Percentiles rank a stretch among this genome's conserved stretches.
phyloP scores from a whole-genome alignment of 2,888 invertebrate species.

The Coleophora flavipennella region DNA sequence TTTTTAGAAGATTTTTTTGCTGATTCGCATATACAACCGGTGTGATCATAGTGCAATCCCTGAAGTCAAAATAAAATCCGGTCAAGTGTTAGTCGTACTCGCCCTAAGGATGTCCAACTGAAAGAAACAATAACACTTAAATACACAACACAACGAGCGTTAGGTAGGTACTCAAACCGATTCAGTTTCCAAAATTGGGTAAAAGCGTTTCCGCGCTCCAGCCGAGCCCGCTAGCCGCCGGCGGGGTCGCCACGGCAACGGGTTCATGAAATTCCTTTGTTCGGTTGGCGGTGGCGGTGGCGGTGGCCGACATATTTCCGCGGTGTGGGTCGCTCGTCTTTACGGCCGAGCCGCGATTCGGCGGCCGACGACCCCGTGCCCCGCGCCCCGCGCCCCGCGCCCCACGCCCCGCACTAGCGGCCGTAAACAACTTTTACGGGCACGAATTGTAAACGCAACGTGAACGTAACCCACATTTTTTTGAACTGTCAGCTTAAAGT shows the following conservation, averaged over 20 bases:
- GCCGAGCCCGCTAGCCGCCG: not conserved
- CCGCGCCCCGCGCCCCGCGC: slow-evolving; percentile 36
- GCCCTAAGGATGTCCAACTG: no score
- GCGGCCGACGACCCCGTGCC: slow-evolving; percentile 50
- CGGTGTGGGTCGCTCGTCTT: slow-evolving; percentile 60
- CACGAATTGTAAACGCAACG: slow-evolving; percentile 67
- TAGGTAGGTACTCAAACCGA: not conserved
- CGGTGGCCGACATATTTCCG: slow-evolving; percentile 57
- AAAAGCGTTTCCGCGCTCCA: not conserved
- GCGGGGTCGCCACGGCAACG: slow-evolving; percentile 7
- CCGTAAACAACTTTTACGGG: slow-evolving; percentile 69
- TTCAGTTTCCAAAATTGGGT: not conserved
- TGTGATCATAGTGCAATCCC: no score
- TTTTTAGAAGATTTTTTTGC: no score
- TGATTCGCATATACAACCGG: no score
- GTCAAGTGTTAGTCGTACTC: no score
- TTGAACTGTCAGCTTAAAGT: slow-evolving; percentile 69
- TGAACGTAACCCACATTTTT: slow-evolving; percentile 72
- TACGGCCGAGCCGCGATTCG: slow-evolving; percentile 65
- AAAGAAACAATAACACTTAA: no score
- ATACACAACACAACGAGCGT: not conserved
- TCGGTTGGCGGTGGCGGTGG: slow-evolving; percentile 20
- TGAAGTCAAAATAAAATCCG: no score
- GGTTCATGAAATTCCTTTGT: slow-evolving; percentile 41
- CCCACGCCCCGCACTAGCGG: slow-evolving; percentile 17